Conservation (phyloP, 2,797 vertebrate species). For the Manis crassicaudata region DNA sequence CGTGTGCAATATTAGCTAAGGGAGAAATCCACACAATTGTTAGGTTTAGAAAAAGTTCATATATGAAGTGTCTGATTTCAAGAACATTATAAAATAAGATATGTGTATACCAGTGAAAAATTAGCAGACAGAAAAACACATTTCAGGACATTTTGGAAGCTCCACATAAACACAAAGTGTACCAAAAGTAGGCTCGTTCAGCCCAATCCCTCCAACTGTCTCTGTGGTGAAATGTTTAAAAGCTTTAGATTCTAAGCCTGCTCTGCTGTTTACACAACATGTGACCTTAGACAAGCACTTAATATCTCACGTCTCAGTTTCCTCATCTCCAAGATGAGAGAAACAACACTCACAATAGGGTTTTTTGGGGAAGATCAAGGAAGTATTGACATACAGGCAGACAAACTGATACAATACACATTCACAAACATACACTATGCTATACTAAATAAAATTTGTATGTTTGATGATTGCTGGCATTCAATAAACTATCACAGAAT, state of each 20-base stretch:
- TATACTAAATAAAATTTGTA: neutral
- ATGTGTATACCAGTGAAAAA: neutral
- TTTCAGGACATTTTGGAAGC: neutral
- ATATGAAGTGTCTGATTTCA: neutral
- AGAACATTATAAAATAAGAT: neutral
- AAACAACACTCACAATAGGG: neutral
- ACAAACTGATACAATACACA: neutral
- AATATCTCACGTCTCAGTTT: neutral
- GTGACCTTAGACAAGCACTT: neutral
- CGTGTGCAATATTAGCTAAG: rapidly evolving
- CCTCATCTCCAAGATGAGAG: neutral
- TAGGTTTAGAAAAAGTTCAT: neutral
- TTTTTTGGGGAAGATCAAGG: neutral
- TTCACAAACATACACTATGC: neutral
- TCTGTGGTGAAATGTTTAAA: neutral
- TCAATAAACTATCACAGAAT: neutral
- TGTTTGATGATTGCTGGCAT: neutral
- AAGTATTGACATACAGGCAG: neutral
- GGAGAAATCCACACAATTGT: neutral
- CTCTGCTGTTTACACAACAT: neutral
- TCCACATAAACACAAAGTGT: neutral
- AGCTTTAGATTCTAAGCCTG: neutral
- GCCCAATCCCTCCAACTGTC: neutral
- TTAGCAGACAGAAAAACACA: neutral
- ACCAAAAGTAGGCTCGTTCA: neutral